Conservation (phyloP, 2,888 invertebrate species). For the Apamea monoglypha region DNA sequence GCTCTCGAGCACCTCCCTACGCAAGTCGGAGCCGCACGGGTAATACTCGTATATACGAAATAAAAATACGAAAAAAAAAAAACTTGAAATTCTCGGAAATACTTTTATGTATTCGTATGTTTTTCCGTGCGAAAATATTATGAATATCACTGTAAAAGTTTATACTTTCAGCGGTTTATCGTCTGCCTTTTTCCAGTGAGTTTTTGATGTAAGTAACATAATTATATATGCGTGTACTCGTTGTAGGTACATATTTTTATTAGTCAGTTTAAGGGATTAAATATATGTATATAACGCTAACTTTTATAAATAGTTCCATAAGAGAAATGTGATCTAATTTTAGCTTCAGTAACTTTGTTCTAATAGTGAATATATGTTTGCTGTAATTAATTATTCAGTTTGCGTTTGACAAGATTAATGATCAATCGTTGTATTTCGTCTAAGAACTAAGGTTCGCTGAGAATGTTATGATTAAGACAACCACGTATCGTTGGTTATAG, state of each 20-base stretch:
- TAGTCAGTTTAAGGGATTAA: background rate
- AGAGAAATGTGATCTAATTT: slow-evolving; percentile 1
- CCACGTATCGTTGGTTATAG: background rate
- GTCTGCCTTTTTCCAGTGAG: background rate
- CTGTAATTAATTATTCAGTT: slow-evolving; percentile 15
- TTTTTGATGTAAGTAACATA: background rate
- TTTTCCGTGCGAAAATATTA: slow-evolving; percentile 21
- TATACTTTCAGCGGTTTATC: slow-evolving; percentile 3
- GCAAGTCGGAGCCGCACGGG: slow-evolving; percentile 23
- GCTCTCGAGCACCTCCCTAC: slow-evolving; percentile 37
- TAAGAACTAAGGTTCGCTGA: background rate
- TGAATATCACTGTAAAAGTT: slow-evolving; percentile 4
- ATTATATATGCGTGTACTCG: background rate
- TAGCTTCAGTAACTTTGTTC: slow-evolving; percentile 2
- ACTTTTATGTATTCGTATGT: background rate
- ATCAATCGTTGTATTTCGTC: background rate
- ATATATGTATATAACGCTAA: no score
- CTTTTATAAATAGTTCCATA: background rate
- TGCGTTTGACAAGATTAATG: slow-evolving; percentile 12
- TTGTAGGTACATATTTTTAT: background rate
- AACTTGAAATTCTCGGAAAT: no score
- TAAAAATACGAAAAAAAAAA: no score
- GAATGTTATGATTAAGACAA: background rate
- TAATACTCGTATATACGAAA: background rate
- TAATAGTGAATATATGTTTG: background rate